Evolutionary conservation across 2,888 invertebrate species (phyloP).

Genomic region (Campoletis raptor): DNA sequence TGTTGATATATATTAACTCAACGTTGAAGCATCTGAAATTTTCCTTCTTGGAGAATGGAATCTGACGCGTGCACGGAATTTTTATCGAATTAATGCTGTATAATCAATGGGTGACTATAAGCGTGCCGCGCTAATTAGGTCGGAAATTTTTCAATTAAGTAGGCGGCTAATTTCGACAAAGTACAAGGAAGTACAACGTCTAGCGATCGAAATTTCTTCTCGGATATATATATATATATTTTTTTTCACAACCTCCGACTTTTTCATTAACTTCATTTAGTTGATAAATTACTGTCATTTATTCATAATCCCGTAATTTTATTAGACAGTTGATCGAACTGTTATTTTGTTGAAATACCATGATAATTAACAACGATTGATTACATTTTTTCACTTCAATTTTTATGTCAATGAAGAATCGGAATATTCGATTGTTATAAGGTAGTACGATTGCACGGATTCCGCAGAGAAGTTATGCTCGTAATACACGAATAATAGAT

Average conservation of each 20-base stretch:
- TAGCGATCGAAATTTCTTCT: background rate
- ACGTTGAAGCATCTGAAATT: background rate
- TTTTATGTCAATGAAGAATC: background rate
- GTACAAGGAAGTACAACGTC: background rate
- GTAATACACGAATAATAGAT: background rate
- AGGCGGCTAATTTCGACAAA: background rate
- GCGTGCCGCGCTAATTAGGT: conserved; percentile 1
- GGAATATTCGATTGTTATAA: background rate
- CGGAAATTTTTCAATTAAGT: background rate
- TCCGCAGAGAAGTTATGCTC: background rate
- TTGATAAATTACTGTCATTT: background rate
- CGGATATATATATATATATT: background rate
- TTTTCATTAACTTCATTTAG: background rate
- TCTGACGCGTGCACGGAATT: background rate
- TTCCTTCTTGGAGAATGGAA: background rate
- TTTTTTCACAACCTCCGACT: background rate
- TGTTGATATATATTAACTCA: background rate
- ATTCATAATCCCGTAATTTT: background rate
- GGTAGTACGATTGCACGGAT: background rate
- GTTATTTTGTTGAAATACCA: background rate
- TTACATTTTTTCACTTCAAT: background rate
- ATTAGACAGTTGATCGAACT: background rate
- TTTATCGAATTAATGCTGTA: conserved; percentile 4
- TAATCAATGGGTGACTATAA: background rate
- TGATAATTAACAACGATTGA: background rate